Conservation (phyloP, 2,888 invertebrate species). For the Sesia bembeciformis region DNA sequence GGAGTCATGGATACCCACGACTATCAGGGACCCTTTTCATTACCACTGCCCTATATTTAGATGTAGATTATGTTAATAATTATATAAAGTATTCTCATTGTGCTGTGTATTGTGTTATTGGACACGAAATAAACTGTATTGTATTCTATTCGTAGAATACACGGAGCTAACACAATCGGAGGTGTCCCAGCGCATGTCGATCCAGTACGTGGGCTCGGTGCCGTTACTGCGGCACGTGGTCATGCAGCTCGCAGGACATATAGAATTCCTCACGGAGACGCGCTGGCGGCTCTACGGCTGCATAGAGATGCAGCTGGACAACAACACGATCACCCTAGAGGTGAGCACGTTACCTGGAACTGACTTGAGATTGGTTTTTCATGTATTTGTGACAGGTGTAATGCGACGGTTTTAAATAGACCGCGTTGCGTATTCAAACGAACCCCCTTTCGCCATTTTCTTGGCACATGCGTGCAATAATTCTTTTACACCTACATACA, state of each 20-base stretch:
- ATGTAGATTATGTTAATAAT: too few relatives aligned
- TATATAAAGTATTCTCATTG: too few relatives aligned
- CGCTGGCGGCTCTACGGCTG: conserved; percentile 87
- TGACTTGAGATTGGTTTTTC: too few relatives aligned
- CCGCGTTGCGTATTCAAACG: not conserved
- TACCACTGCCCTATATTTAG: too few relatives aligned
- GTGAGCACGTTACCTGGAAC: conserved; percentile 31
- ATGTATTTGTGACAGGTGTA: not conserved
- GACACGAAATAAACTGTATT: not conserved
- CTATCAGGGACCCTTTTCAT: too few relatives aligned
- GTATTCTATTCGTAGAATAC: conserved; percentile 78
- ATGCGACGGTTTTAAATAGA: not conserved
- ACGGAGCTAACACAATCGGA: conserved; percentile 96
- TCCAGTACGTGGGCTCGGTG: conserved; percentile 86
- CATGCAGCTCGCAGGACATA: conserved; percentile 82
- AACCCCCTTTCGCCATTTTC: too few relatives aligned
- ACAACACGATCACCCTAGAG: conserved; percentile 89
- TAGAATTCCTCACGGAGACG: conserved; percentile 77
- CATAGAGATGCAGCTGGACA: conserved; percentile 86
- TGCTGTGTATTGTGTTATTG: too few relatives aligned
- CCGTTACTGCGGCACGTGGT: conserved; percentile 83
- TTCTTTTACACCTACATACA: too few relatives aligned
- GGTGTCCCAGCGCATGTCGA: conserved; percentile 92
- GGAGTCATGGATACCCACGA: too few relatives aligned
- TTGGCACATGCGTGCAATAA: too few relatives aligned